phyloP scores from a whole-genome alignment of 2,888 invertebrate species.

The Drosophila bunnanda region DNA sequence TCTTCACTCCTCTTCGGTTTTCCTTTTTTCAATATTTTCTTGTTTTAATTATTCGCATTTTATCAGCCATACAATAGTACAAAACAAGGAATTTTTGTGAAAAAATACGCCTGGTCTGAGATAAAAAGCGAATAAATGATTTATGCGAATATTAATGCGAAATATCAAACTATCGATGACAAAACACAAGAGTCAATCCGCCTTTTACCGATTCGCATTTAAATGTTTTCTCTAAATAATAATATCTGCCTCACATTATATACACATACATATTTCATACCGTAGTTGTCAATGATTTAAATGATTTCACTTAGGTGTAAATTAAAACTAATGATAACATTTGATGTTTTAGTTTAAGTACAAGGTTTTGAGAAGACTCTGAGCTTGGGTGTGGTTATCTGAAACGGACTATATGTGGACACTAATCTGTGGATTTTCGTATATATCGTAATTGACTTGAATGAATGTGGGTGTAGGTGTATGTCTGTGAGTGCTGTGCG shows the following conservation, averaged over 20 bases:
- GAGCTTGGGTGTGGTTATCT: constrained; percentile 49
- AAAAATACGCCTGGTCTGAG: constrained; percentile 16
- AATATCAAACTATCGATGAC: constrained; percentile 26
- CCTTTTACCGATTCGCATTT: not conserved
- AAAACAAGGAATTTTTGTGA: constrained; percentile 31
- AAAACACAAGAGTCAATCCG: constrained; percentile 23
- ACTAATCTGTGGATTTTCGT: constrained; percentile 31
- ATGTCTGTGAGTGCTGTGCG: constrained; percentile 15
- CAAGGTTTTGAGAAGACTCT: constrained; percentile 59
- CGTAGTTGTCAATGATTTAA: constrained; percentile 29
- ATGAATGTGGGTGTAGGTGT: constrained; percentile 23
- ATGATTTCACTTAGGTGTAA: constrained; percentile 70
- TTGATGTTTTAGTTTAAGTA: constrained; percentile 55
- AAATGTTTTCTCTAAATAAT: constrained; percentile 37
- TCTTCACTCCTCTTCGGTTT: constrained; percentile 16
- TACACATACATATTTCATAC: constrained; percentile 48
- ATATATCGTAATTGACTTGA: constrained; percentile 39
- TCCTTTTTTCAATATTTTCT: constrained; percentile 6
- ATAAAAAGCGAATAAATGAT: constrained; percentile 37
- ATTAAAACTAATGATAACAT: constrained; percentile 79
- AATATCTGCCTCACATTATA: constrained; percentile 55
- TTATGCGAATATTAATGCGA: constrained; percentile 37
- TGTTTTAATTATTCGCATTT: constrained; percentile 54
- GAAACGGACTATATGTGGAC: constrained; percentile 34
- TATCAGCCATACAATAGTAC: constrained; percentile 34